Conservation (phyloP, 2,797 vertebrate genomes). For the Brachyalestes nurse region DNA sequence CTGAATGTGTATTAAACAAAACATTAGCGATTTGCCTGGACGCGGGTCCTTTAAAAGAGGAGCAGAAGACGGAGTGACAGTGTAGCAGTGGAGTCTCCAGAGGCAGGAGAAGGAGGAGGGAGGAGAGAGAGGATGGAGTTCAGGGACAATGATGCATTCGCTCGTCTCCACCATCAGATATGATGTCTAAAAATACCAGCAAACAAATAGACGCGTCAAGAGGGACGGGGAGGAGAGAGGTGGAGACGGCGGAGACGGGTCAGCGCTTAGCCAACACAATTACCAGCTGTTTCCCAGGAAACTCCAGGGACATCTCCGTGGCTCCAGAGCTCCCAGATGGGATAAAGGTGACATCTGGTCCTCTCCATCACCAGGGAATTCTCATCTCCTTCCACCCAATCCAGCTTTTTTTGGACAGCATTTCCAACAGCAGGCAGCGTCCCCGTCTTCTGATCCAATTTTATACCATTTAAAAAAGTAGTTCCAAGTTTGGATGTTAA, state of each 20-base stretch:
- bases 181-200: slow-evolving; percentile 56
- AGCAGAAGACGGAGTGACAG: neutral
- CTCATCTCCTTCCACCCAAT: neutral
- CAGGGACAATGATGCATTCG: slow-evolving; percentile 50
- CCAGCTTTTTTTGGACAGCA: no score
- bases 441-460: no score
- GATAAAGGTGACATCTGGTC: neutral
- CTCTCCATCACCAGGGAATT: neutral
- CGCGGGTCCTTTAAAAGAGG: no score
- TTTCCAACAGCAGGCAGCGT: no score
- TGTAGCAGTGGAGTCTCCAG: neutral
- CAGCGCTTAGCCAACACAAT: slow-evolving; percentile 42
- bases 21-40: no score
- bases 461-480: no score
- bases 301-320: slow-evolving; percentile 14
- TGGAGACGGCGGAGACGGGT: slow-evolving; percentile 10
- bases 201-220: slow-evolving; percentile 52
- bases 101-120: neutral
- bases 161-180: slow-evolving; percentile 50
- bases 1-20: no score
- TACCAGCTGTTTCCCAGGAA: slow-evolving; percentile 40
- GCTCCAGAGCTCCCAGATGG: slow-evolving; percentile 16
- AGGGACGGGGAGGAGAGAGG: slow-evolving; percentile 15
- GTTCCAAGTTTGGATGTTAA: no score
- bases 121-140: slow-evolving; percentile 30